Evolutionary conservation across 2,797 vertebrate species (phyloP).

Genomic region (Crossoptilon crossoptilon): DNA sequence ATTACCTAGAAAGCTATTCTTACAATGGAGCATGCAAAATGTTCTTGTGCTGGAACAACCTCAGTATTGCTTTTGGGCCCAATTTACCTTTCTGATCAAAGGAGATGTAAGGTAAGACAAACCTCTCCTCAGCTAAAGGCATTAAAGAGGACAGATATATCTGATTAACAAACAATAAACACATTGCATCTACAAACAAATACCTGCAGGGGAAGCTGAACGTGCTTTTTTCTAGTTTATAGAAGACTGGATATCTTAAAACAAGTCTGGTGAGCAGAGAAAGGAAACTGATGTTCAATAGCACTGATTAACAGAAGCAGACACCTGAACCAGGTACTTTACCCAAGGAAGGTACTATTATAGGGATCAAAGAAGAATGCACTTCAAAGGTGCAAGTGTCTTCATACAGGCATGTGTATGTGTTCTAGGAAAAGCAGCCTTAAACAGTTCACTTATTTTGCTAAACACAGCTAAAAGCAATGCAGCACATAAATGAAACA

Average conservation of each 20-base stretch:
- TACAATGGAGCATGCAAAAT: not conserved
- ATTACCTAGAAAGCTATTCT: not conserved
- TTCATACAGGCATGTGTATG: not conserved
- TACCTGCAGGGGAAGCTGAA: not conserved
- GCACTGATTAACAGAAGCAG: not conserved
- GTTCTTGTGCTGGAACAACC: not conserved
- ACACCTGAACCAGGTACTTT: not conserved
- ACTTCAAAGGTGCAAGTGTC: not conserved
- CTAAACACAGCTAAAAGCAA: not conserved
- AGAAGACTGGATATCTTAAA: not conserved
- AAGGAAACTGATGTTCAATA: not conserved
- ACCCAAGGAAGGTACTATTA: not conserved
- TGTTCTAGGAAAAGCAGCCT: not conserved
- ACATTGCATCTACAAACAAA: not conserved
- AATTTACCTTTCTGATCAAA: not conserved
- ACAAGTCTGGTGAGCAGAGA: not conserved
- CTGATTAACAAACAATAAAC: not conserved
- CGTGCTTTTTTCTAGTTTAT: not conserved
- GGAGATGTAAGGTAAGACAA: not conserved
- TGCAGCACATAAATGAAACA: not conserved
- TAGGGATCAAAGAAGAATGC: not conserved
- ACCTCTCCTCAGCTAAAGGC: not conserved
- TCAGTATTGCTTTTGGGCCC: not conserved
- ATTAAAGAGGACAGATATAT: not conserved
- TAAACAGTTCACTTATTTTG: not conserved